Evolutionary conservation across 1,140 invertebrate genomes (phyloP).

Genomic region (Platorchestia sp.): DNA sequence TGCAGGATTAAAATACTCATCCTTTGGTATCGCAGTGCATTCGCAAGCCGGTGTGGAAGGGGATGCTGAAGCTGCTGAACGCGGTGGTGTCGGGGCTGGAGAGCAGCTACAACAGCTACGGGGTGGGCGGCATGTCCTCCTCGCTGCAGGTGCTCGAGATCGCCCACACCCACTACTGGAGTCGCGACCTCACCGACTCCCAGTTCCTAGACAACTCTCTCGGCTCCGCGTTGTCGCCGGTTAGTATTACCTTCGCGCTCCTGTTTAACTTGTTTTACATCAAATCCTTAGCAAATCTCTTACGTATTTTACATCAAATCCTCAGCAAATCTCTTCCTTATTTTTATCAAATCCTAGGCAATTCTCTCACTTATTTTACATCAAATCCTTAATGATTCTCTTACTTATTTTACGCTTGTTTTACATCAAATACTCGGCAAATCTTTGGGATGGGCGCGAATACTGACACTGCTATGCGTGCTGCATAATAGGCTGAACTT

Average conservation of each 20-base stretch:
- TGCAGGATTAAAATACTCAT: neutral
- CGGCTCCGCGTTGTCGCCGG: constrained; percentile 74
- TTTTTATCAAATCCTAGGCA: no score
- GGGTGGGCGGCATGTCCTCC: constrained; percentile 96
- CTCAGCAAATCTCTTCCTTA: no score
- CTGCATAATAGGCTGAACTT: neutral
- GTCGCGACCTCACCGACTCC: constrained; percentile 82
- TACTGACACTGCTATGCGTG: neutral
- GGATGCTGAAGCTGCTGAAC: constrained; percentile 93
- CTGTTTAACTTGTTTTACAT: neutral
- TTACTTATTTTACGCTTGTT: no score
- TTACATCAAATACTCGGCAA: no score
- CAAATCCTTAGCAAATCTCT: no score
- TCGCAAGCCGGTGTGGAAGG: constrained; percentile 92
- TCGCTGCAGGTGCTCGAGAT: constrained; percentile 98
- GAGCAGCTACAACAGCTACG: constrained; percentile 92
- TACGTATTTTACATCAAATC: no score
- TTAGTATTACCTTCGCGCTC: constrained; percentile 66
- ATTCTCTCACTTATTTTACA: no score
- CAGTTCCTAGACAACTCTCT: constrained; percentile 64
- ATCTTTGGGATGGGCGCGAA: neutral
- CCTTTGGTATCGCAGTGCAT: constrained; percentile 78
- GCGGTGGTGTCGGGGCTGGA: constrained; percentile 92
- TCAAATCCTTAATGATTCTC: no score
- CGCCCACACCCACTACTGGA: constrained; percentile 98